Percentiles rank a stretch among this genome's conserved stretches.
Evolutionary conservation across 2,888 invertebrate genomes (phyloP).

Genomic region (Caenorhabditis sp.): DNA sequence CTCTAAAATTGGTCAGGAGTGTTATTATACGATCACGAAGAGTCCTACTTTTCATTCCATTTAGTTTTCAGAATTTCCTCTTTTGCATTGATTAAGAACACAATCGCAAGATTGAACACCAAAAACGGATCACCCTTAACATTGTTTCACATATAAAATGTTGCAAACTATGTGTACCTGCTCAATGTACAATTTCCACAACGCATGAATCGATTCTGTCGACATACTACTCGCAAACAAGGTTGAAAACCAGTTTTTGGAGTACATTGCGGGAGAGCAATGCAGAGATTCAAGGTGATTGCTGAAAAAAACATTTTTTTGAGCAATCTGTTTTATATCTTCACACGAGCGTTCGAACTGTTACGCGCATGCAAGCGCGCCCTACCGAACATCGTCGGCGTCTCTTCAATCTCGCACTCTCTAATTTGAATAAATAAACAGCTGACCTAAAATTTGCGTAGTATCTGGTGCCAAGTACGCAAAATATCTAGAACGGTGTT

Average conservation of each 20-base stretch:
- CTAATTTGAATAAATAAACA: too few relatives aligned
- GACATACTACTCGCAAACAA: constrained; percentile 65
- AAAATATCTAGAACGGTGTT: too few relatives aligned
- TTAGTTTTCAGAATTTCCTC: constrained; percentile 62
- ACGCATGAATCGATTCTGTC: constrained; percentile 58
- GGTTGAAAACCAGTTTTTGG: constrained; percentile 70
- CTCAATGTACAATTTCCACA: constrained; percentile 76
- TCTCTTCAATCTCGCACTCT: too few relatives aligned
- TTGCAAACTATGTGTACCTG: constrained; percentile 44
- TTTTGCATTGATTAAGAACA: constrained; percentile 94
- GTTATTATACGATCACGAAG: too few relatives aligned
- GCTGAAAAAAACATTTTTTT: constrained; percentile 82
- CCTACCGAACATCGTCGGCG: too few relatives aligned
- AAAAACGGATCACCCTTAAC: constrained; percentile 90
- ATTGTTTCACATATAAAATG: neutral
- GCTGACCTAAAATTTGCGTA: too few relatives aligned
- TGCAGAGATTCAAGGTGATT: constrained; percentile 95
- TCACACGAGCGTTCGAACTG: too few relatives aligned
- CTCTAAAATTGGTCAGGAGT: constrained; percentile 34
- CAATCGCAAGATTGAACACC: constrained; percentile 93
- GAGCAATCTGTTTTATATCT: too few relatives aligned
- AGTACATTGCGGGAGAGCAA: constrained; percentile 85
- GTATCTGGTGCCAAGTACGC: too few relatives aligned
- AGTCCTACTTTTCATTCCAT: constrained; percentile 32
- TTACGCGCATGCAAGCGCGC: too few relatives aligned